Percentiles rank a stretch among this genome's conserved stretches.
Evolutionary conservation across 2,888 invertebrate species (phyloP).

Genomic region (Molanna angustata): DNA sequence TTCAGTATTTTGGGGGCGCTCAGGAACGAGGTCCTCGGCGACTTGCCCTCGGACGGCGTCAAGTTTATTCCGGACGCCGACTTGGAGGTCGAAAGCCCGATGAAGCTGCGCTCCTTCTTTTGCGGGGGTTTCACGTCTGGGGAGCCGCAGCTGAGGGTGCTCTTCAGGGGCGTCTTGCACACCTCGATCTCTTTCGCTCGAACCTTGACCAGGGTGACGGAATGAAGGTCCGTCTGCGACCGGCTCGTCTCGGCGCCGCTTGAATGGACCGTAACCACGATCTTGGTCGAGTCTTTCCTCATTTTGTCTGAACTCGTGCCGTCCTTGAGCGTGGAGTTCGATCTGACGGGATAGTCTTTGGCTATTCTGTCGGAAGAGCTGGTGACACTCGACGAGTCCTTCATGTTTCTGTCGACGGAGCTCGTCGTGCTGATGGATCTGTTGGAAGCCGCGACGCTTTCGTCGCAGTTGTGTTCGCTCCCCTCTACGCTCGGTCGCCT

Average conservation of each 20-base stretch:
- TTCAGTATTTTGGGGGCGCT: slow-evolving; percentile 31
- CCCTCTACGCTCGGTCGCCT: not conserved
- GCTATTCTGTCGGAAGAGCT: too few relatives aligned
- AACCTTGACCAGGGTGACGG: slow-evolving; percentile 28
- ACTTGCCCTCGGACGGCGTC: slow-evolving; percentile 33
- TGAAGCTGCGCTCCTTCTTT: slow-evolving; percentile 42
- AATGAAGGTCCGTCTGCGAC: slow-evolving; percentile 21
- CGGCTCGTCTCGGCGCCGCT: slow-evolving; percentile 12
- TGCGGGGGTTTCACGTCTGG: slow-evolving; percentile 35
- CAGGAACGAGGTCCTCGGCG: slow-evolving; percentile 37
- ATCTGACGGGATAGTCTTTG: too few relatives aligned
- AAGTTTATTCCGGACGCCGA: slow-evolving; percentile 36
- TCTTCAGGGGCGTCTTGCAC: slow-evolving; percentile 29
- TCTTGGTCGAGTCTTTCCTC: not conserved
- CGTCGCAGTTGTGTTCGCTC: not conserved
- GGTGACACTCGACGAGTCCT: not conserved
- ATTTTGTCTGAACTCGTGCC: not conserved
- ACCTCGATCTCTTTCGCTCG: slow-evolving; percentile 30
- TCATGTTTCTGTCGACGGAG: slow-evolving; percentile 1
- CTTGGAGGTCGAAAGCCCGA: slow-evolving; percentile 36
- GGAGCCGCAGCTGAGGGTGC: slow-evolving; percentile 22
- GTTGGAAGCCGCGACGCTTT: not conserved
- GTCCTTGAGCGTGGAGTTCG: too few relatives aligned
- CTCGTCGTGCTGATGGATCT: not conserved
- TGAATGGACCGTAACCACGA: not conserved